These are phyloP conservation scores for Melinaea menophilus DNA, from an alignment of 2,888 invertebrate species.

Conservation along the genomic window DNA sequence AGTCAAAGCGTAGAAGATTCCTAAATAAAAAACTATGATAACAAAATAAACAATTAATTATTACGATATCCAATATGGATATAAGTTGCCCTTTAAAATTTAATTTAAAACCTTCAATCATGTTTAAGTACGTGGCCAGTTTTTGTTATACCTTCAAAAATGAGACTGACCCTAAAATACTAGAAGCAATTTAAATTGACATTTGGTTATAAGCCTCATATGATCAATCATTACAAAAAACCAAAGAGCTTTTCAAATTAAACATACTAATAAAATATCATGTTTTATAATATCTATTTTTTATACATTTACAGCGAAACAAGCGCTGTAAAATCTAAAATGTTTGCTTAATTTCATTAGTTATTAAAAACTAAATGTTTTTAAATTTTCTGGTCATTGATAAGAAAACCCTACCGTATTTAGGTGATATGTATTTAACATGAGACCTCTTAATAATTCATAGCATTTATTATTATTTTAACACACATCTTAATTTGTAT, in stretches of 20 bases:
- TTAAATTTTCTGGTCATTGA: too few relatives aligned
- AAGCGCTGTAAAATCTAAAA: too few relatives aligned
- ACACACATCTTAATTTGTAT: too few relatives aligned
- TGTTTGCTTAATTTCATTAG: too few relatives aligned
- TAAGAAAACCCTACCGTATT: too few relatives aligned
- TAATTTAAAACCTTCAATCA: conserved; percentile 24
- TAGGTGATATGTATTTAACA: too few relatives aligned
- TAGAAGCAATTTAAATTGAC: conserved; percentile 37
- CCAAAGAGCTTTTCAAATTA: conserved; percentile 6
- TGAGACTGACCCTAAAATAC: conserved; percentile 31
- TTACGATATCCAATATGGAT: conserved; percentile 7
- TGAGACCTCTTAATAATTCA: too few relatives aligned
- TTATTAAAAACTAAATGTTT: too few relatives aligned
- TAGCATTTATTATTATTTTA: too few relatives aligned
- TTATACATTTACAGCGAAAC: too few relatives aligned
- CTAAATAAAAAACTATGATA: background rate
- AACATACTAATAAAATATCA: background rate
- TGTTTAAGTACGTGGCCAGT: conserved; percentile 12
- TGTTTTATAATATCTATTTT: background rate
- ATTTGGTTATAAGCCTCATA: conserved; percentile 26
- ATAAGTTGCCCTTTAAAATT: conserved; percentile 16
- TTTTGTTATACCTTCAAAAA: conserved; percentile 26
- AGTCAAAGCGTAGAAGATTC: background rate
- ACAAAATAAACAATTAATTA: conserved; percentile 7
- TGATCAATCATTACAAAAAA: conserved; percentile 6